These are phyloP conservation scores for Perithous albicinctus DNA, from an alignment of 2,888 invertebrate species.

Conservation along the genomic window DNA sequence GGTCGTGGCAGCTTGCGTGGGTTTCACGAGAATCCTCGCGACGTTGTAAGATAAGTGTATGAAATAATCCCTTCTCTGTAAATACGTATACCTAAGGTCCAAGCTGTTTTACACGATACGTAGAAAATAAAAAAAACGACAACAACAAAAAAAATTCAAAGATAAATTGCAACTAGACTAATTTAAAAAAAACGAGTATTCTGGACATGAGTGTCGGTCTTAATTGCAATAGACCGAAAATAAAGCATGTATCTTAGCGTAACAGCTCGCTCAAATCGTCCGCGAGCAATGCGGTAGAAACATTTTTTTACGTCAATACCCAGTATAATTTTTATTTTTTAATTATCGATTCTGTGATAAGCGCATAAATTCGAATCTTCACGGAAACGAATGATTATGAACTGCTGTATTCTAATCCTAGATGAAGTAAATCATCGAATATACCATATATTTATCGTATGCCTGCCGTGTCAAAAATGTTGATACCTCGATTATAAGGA, in stretches of 20 bases:
- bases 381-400: conserved; percentile 40
- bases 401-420: conserved; percentile 41
- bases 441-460: neutral
- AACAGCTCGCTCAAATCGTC: conserved; percentile 23
- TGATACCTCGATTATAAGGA: conserved; percentile 47
- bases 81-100: conserved; percentile 32
- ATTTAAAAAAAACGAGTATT: neutral
- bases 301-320: conserved; percentile 33
- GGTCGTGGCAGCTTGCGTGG: conserved; percentile 94
- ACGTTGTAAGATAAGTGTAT: conserved; percentile 88
- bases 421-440: conserved; percentile 12
- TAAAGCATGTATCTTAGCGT: conserved; percentile 16
- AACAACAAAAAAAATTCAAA: neutral
- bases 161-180: neutral
- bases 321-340: conserved; percentile 38
- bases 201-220: neutral
- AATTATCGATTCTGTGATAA: conserved; percentile 67
- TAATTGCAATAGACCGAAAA: conserved; percentile 1
- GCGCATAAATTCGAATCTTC: conserved; percentile 59
- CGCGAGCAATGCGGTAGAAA: conserved; percentile 10
- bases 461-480: conserved; percentile 3
- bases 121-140: neutral
- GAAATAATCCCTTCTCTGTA: conserved; percentile 35
- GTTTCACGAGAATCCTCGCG: conserved; percentile 96
- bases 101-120: conserved; percentile 27